Conservation (phyloP, 1,140 invertebrate genomes). For the Pseudomyrmex cubaensis region DNA sequence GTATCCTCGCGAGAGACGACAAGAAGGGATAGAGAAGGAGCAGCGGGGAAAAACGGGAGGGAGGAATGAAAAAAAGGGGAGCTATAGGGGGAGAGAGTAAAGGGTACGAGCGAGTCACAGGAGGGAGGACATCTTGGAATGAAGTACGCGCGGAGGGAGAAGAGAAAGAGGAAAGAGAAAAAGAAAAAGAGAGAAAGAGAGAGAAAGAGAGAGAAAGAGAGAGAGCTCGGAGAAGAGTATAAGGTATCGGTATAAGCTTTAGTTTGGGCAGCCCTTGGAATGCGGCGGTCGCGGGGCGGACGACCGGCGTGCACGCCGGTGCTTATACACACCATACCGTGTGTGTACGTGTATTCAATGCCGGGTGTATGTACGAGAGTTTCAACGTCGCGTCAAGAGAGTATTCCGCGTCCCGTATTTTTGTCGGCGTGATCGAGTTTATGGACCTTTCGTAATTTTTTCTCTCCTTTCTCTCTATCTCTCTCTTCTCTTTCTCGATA, state of each 20-base stretch:
- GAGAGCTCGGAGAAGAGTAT: slow-evolving; percentile 25
- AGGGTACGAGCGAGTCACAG: slow-evolving; percentile 15
- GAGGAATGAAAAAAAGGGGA: slow-evolving; percentile 43
- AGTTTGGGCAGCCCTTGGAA: slow-evolving; percentile 81
- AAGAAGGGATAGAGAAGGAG: slow-evolving; percentile 18
- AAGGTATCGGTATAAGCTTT: slow-evolving; percentile 79
- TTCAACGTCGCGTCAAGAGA: slow-evolving; percentile 58
- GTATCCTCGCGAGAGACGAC: slow-evolving; percentile 25
- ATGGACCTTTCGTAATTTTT: background rate
- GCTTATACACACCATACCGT: slow-evolving; percentile 62
- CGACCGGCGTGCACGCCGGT: slow-evolving; percentile 61
- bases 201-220: background rate
- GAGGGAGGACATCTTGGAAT: slow-evolving; percentile 1
- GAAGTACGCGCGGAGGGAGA: background rate
- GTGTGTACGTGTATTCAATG: slow-evolving; percentile 52
- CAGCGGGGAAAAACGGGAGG: slow-evolving; percentile 21
- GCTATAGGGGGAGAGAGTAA: slow-evolving; percentile 13
- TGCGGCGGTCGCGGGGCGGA: slow-evolving; percentile 77
- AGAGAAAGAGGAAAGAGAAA: slow-evolving; percentile 10
- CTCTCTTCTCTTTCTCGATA: too few relatives aligned
- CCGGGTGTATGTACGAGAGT: slow-evolving; percentile 30
- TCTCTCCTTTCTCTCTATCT: too few relatives aligned
- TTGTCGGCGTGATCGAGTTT: slow-evolving; percentile 32
- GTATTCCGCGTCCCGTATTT: slow-evolving; percentile 61
- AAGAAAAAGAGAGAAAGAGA: slow-evolving; percentile 13